Conservation (phyloP, 2,888 invertebrate genomes). For the Thera britannica region DNA sequence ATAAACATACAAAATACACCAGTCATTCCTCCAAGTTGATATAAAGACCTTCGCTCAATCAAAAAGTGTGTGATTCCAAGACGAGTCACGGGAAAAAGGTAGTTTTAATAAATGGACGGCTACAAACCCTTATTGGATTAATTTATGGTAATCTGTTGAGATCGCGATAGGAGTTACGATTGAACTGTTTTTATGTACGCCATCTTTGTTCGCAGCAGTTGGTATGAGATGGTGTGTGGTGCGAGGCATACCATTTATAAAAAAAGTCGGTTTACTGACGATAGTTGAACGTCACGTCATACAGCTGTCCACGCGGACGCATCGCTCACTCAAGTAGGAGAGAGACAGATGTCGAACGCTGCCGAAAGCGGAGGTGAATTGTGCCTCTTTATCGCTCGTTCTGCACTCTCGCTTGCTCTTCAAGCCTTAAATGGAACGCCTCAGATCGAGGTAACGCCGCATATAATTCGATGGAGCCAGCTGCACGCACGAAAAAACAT, state of each 20-base stretch:
- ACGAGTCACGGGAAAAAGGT: slow-evolving; percentile 8
- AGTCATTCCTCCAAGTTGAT: not conserved
- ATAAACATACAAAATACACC: not conserved
- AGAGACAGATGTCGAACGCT: no score
- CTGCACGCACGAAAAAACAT: no score
- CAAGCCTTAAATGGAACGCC: no score
- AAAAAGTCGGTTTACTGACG: no score
- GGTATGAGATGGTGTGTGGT: slow-evolving; percentile 51
- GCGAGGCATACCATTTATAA: slow-evolving; percentile 20
- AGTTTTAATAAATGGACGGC: slow-evolving; percentile 23
- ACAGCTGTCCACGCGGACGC: no score
- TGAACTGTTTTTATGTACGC: slow-evolving; percentile 80
- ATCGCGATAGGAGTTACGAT: slow-evolving; percentile 79
- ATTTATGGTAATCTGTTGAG: slow-evolving; percentile 64
- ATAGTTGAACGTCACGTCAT: no score
- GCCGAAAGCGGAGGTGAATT: no score
- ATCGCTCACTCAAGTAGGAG: no score
- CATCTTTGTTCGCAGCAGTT: slow-evolving; percentile 74
- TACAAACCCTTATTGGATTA: slow-evolving; percentile 49
- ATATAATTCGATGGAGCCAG: no score
- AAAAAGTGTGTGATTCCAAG: not conserved
- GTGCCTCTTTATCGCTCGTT: no score
- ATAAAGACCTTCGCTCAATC: not conserved
- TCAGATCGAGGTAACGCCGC: no score
- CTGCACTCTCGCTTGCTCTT: no score